A percentile compares a stretch with the other conserved stretches of the same genome.
Conservation (phyloP, 2,113 vertebrate genomes). For the Lonchura striata region DNA sequence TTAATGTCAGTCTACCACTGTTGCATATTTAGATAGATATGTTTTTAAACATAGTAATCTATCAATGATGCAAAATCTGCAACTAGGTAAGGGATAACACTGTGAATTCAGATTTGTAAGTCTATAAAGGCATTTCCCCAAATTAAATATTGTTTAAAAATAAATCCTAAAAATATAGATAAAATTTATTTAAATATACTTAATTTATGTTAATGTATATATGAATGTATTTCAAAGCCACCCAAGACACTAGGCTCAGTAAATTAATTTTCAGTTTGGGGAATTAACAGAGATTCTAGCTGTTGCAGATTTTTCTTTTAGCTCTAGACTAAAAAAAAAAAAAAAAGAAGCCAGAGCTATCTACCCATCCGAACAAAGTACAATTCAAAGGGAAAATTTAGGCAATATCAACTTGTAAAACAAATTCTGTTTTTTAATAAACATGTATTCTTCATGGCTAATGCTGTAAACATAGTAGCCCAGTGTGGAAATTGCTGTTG, state of each 20-base stretch:
- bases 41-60: neutral
- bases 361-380: neutral
- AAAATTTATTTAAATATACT: neutral
- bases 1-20: neutral
- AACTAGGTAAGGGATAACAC: neutral
- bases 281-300: neutral
- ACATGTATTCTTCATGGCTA: neutral
- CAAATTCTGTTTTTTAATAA: conserved; percentile 20
- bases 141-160: conserved; percentile 24
- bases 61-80: neutral
- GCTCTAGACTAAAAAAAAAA: neutral
- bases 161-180: neutral
- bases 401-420: neutral
- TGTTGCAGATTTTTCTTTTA: neutral
- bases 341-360: neutral
- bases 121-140: neutral
- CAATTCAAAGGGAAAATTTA: neutral
- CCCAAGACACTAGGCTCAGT: conserved; percentile 1
- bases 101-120: neutral
- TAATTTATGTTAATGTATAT: neutral
- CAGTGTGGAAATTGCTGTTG: neutral
- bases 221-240: conserved; percentile 10
- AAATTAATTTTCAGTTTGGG: conserved; percentile 14
- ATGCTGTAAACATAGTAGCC: neutral
- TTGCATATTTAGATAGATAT: neutral